These are phyloP conservation scores for Sclerurus mexicanus DNA, from an alignment of 2,113 vertebrate genomes.

Conservation along the genomic window DNA sequence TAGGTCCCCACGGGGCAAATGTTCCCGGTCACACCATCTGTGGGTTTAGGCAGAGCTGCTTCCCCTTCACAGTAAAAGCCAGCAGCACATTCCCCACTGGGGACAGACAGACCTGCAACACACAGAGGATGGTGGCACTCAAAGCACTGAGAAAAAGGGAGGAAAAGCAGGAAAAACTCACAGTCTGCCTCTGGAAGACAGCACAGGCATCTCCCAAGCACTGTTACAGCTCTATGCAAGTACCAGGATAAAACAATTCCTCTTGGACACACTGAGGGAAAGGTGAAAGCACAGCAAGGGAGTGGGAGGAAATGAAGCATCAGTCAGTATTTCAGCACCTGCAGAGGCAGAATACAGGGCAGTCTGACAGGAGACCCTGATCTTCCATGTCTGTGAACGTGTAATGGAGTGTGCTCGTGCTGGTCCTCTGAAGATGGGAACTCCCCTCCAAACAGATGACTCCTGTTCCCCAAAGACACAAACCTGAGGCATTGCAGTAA, in stretches of 20 bases:
- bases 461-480: neutral
- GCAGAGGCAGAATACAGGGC: neutral
- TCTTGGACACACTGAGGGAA: neutral
- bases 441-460: neutral
- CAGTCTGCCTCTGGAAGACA: neutral
- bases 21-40: conserved; percentile 79
- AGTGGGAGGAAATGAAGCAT: neutral
- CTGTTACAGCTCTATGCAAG: neutral
- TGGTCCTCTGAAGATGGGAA: neutral
- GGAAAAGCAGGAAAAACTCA: neutral
- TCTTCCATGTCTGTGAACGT: neutral
- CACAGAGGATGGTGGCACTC: neutral
- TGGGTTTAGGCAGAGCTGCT: conserved; percentile 78
- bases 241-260: neutral
- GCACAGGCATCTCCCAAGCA: neutral
- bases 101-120: conserved; percentile 79
- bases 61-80: conserved; percentile 85
- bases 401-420: fast-evolving
- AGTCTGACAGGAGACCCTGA: neutral
- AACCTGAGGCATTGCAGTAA: conserved; percentile 87
- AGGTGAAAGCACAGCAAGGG: neutral
- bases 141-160: neutral
- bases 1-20: conserved; percentile 86
- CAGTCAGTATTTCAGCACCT: neutral
- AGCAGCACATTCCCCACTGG: conserved; percentile 81